phyloP scores from a whole-genome alignment of 2,113 vertebrate species.

The Phylloscopus whistleri region DNA sequence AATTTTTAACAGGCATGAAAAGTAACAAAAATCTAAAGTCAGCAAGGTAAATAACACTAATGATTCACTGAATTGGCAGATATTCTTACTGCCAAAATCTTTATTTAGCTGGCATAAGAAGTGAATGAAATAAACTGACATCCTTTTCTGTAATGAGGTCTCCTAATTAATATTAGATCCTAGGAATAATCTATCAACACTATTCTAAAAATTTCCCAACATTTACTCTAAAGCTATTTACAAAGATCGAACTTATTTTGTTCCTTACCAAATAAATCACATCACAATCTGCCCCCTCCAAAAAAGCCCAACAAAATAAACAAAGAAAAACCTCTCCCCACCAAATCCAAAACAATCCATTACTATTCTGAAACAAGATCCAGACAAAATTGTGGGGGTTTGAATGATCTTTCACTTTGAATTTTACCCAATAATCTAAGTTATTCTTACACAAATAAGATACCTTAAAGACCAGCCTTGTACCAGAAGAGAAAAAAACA shows the following conservation, averaged over 20 bases:
- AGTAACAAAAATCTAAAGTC: background rate
- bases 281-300: background rate
- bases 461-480: background rate
- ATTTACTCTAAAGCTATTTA: background rate
- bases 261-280: background rate
- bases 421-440: background rate
- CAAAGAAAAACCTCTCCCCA: background rate
- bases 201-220: background rate
- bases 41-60: background rate
- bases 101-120: background rate
- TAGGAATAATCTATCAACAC: background rate
- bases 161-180: background rate
- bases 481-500: background rate
- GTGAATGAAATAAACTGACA: background rate
- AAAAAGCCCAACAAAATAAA: background rate
- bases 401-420: background rate
- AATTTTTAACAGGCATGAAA: slow-evolving; percentile 11
- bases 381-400: background rate
- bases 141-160: background rate
- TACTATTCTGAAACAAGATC: background rate
- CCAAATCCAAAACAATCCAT: background rate
- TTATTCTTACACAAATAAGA: background rate
- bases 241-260: background rate
- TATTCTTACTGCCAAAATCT: background rate
- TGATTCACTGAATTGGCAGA: background rate